A percentile compares a stretch with the other conserved stretches of the same genome.
These are phyloP conservation scores for human (Homo sapiens) DNA, from an alignment of 2,113 vertebrate genomes.

Conservation along the genomic window GRCh38 chr6:60504001-60504500, in stretches of 20 bases:
- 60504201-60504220: not conserved
- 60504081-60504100: not conserved
- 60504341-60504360: constrained; percentile 44
- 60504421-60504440: constrained; percentile 67
- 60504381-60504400: constrained; percentile 63
- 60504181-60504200: not conserved
- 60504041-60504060: not conserved
- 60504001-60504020: not conserved
- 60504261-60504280: not conserved
- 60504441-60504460: constrained; percentile 73
- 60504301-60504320: constrained; percentile 50
- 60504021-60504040: not conserved
- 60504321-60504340: constrained; percentile 48
- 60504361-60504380: constrained; percentile 43
- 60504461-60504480: constrained; percentile 64
- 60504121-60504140: not conserved
- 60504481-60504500: constrained; percentile 83
- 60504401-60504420: constrained; percentile 73
- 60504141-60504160: not conserved
- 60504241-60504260: not conserved
- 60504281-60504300: not conserved
- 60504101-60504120: not conserved
- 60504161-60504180: constrained; percentile 44
- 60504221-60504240: not conserved
- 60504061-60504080: not conserved